Evolutionary conservation across 1,140 invertebrate genomes (phyloP).

Genomic region (Aphelenchoides fujianensis): DNA sequence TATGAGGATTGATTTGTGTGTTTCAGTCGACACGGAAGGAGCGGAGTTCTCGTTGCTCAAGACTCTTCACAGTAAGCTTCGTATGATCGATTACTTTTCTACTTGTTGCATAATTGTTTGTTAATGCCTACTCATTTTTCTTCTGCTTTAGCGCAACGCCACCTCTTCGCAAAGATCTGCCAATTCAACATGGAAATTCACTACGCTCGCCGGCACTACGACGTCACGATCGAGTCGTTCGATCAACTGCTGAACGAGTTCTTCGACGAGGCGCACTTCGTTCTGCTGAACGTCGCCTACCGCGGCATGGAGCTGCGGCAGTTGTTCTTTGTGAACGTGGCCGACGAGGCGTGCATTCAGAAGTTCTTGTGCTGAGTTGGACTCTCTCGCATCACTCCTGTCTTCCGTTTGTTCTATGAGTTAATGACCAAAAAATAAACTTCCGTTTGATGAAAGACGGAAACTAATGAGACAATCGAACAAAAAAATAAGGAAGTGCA

Average conservation of each 20-base stretch:
- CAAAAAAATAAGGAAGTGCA: no score
- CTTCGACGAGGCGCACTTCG: slow-evolving; percentile 5
- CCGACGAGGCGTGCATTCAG: slow-evolving; percentile 11
- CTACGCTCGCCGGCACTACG: neutral
- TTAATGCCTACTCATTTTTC: neutral
- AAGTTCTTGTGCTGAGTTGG: slow-evolving; percentile 19
- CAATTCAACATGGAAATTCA: slow-evolving; percentile 16
- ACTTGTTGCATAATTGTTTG: no score
- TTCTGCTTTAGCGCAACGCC: neutral
- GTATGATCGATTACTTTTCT: no score
- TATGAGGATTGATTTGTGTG: neutral
- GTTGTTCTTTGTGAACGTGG: slow-evolving; percentile 3
- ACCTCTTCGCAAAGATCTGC: neutral
- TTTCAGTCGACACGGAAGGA: slow-evolving; percentile 7
- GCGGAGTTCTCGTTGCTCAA: neutral
- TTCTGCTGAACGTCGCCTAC: neutral
- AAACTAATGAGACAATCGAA: no score
- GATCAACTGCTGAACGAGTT: neutral
- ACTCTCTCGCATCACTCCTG: no score
- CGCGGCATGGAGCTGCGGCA: neutral
- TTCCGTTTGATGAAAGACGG: no score
- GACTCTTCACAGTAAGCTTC: neutral
- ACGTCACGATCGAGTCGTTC: neutral
- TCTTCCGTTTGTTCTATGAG: no score
- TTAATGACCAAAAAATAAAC: no score